Evolutionary conservation across 2,113 vertebrate genomes (phyloP), one percentile per base, ranked within the genome.

Genomic region (Oreochromis tanganicae): DNA sequence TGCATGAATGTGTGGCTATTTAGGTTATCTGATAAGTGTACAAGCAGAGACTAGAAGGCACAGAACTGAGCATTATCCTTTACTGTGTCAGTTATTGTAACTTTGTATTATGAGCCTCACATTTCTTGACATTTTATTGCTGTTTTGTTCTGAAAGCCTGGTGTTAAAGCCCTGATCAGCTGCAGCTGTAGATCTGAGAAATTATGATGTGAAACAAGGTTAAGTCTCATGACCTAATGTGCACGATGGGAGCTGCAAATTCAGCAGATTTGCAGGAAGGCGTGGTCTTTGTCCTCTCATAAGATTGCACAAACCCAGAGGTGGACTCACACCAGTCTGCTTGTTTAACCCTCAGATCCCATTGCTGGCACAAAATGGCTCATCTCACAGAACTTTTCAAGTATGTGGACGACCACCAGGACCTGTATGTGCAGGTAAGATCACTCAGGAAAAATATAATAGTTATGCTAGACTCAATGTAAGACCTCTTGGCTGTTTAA

Each of bases 361-460:
- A 68, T 78, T 5, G 0, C 68, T 4, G 36, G 66, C 54, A 82
- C 96, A 94, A 34, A 19, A 99, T 99, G 99, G 93, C 97, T 27
- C 89, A 88, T 85, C 97, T 99, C 56, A 57, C 93, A 3, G 16
- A 91, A 0, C 94, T 99, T 48, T 99, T 99, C 88, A 96, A 97
- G 86, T 97, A 99, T 34, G 95, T 99, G 55, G 98, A 99, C 9
- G 95, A 97, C 9, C 96, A 99, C 82, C 98, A 99, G 94, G 98
- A 99, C 2, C 90, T 97, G 11, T 99, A 98, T 27, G 68, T 99
- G 82, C 38, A 98, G 97, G 99, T 99, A 95, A 81, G 88, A 4
- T 84, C 3, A 9, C 9, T 24, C 17, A 1, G 32, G 19, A 4
- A 50, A 7, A 32, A 6, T 9, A 41, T 66, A 66, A 36, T 66